Conservation (phyloP, 1,140 invertebrate genomes). For the Sycophila sp. region DNA sequence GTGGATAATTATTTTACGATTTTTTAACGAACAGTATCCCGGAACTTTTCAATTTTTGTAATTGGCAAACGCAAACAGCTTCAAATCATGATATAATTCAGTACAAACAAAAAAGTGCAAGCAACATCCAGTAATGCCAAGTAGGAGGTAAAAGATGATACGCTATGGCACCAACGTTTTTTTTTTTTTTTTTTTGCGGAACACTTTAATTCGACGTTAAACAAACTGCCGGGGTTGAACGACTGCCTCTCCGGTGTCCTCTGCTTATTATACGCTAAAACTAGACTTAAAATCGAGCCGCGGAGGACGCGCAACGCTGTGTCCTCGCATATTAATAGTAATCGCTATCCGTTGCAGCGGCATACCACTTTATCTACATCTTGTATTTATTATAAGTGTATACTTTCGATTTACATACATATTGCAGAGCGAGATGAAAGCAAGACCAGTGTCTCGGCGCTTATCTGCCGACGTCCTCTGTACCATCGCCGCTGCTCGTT, state of each 20-base stretch:
- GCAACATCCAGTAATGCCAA: too few relatives aligned
- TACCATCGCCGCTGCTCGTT: background rate
- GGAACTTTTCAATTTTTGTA: too few relatives aligned
- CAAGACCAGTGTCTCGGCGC: background rate
- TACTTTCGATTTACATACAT: constrained; percentile 37
- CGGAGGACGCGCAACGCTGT: background rate
- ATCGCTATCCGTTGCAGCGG: constrained; percentile 15
- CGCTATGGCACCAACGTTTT: too few relatives aligned
- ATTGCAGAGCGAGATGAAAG: constrained; percentile 30
- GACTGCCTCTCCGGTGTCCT: constrained; percentile 11
- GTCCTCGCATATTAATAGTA: constrained; percentile 25
- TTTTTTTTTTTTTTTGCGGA: too few relatives aligned
- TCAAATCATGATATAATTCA: too few relatives aligned
- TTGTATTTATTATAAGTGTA: constrained; percentile 36
- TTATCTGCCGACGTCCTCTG: constrained; percentile 5
- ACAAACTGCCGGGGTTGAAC: background rate
- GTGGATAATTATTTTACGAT: too few relatives aligned
- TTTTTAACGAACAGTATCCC: too few relatives aligned
- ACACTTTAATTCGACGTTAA: background rate
- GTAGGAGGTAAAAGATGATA: too few relatives aligned
- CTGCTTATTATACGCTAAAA: too few relatives aligned
- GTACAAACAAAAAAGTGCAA: too few relatives aligned
- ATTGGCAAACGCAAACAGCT: too few relatives aligned
- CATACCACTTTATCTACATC: constrained; percentile 35
- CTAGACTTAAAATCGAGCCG: too few relatives aligned